These are phyloP conservation scores for Gallinago undulata DNA, from an alignment of 2,113 vertebrate species.

Conservation along the genomic window DNA sequence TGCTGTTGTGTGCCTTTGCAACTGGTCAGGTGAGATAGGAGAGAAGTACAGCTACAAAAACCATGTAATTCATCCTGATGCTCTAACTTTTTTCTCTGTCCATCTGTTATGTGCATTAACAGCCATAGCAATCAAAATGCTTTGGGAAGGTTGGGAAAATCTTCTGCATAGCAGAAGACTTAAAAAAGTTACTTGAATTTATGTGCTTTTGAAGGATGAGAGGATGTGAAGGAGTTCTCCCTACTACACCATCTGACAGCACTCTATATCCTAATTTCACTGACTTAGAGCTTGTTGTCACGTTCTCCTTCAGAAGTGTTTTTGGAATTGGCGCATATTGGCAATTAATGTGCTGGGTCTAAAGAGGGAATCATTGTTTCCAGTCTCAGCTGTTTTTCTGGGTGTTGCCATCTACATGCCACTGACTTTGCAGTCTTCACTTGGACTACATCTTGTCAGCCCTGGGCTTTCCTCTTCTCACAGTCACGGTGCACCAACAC, in stretches of 20 bases:
- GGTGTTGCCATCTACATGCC: not conserved
- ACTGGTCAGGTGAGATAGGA: not conserved
- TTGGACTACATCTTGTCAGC: not conserved
- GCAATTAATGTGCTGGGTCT: not conserved
- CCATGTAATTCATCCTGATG: rapidly evolving
- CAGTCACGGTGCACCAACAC: not conserved
- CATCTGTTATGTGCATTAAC: not conserved
- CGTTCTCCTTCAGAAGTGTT: not conserved
- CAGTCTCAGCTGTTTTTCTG: not conserved
- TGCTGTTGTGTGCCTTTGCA: not conserved
- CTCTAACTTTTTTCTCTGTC: not conserved
- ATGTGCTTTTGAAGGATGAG: not conserved
- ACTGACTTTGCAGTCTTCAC: not conserved
- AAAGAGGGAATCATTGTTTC: not conserved
- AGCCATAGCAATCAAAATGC: not conserved
- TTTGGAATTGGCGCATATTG: not conserved
- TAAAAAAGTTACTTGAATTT: not conserved
- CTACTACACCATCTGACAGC: not conserved
- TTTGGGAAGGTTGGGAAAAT: not conserved
- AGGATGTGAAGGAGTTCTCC: not conserved
- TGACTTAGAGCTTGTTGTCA: not conserved
- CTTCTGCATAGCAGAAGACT: not conserved
- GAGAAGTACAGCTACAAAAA: not conserved
- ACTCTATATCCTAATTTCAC: not conserved
- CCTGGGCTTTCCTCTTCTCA: not conserved